Evolutionary conservation across 2,113 vertebrate genomes (phyloP).

Genomic region (Zosterops lateralis): DNA sequence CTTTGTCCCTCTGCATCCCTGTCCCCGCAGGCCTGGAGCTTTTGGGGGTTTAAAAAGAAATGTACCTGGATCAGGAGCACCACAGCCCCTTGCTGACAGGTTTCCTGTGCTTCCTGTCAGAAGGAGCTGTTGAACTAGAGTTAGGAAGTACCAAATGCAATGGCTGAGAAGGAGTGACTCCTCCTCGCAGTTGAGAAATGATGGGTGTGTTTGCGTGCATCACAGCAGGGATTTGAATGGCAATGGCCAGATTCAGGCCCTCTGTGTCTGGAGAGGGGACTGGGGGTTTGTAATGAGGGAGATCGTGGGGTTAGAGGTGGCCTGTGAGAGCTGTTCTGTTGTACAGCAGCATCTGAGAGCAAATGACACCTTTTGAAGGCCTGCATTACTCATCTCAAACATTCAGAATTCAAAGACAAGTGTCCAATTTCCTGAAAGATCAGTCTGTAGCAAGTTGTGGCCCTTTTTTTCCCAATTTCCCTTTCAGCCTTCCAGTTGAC

Average conservation of each 20-base stretch:
- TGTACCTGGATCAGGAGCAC: background rate
- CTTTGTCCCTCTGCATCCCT: background rate
- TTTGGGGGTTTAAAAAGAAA: background rate
- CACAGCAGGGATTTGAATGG: background rate
- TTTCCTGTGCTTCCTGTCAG: background rate
- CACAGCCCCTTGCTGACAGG: background rate
- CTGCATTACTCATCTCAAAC: background rate
- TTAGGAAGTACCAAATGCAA: background rate
- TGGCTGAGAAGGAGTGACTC: background rate
- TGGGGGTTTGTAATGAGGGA: background rate
- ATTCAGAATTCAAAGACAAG: background rate
- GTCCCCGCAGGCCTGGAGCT: rapidly evolving
- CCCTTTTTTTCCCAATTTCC: background rate
- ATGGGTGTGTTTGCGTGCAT: background rate
- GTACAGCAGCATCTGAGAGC: background rate
- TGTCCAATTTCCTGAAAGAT: background rate
- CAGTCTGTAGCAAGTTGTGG: background rate
- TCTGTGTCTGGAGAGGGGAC: background rate
- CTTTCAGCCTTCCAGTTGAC: background rate
- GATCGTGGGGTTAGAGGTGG: background rate
- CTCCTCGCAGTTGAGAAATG: background rate
- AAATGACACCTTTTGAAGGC: background rate
- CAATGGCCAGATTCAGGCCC: background rate
- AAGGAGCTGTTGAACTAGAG: background rate
- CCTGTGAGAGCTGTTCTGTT: rapidly evolving